phyloP scores from a whole-genome alignment of 2,888 invertebrate genomes.

The Troglohyphantes excavatus region DNA sequence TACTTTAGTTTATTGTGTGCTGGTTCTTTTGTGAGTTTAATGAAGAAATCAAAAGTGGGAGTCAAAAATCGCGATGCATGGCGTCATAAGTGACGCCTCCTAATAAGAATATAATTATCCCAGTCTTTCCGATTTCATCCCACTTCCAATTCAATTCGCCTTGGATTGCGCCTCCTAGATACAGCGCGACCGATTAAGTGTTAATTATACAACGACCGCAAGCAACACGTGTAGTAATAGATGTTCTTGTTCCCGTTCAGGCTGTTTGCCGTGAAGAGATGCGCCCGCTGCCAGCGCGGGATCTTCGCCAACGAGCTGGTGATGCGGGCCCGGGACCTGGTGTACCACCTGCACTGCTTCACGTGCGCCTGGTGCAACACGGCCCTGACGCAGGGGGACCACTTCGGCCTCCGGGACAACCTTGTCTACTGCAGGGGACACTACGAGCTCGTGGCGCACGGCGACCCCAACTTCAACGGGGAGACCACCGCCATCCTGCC shows the following conservation, averaged over 20 bases:
- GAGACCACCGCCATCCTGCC: constrained; percentile 25
- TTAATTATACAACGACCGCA: too few species aligned
- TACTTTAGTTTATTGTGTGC: too few species aligned
- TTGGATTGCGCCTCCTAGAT: too few species aligned
- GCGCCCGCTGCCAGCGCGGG: constrained; percentile 93
- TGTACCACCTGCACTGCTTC: constrained; percentile 97
- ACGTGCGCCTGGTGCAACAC: constrained; percentile 94
- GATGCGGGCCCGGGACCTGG: constrained; percentile 95
- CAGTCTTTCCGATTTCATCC: too few species aligned
- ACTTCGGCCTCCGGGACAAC: constrained; percentile 93
- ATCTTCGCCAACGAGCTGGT: constrained; percentile 96
- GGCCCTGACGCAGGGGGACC: constrained; percentile 94
- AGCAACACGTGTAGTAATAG: too few species aligned
- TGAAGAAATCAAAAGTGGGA: too few species aligned
- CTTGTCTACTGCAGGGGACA: constrained; percentile 88
- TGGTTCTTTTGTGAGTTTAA: too few species aligned
- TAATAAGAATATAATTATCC: too few species aligned
- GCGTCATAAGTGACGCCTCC: too few species aligned
- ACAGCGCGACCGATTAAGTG: too few species aligned
- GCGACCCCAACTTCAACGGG: constrained; percentile 57
- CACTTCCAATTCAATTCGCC: too few species aligned
- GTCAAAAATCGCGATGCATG: too few species aligned
- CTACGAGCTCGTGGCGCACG: constrained; percentile 86
- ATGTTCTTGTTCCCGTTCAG: constrained; percentile 84
- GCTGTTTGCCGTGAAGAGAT: constrained; percentile 90